Evolutionary conservation across 1,140 invertebrate genomes (phyloP).

Genomic region (Drosophila bipectinata): DNA sequence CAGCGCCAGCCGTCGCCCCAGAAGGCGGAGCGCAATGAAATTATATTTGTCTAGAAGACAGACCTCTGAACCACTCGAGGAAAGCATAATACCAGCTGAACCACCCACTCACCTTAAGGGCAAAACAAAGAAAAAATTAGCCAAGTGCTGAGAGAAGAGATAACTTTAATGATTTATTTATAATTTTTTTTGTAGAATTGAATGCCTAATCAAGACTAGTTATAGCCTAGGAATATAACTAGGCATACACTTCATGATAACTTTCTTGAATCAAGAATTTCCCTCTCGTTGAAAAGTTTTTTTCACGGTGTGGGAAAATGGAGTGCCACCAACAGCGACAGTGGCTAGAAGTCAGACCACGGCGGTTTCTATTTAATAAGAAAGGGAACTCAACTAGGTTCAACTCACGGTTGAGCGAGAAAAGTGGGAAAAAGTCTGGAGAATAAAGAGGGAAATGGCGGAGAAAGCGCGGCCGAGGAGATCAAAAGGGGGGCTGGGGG

Average conservation of each 20-base stretch:
- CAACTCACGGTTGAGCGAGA: slow-evolving; percentile 30
- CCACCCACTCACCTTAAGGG: not conserved
- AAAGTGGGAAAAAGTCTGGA: slow-evolving; percentile 19
- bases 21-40: slow-evolving; percentile 75
- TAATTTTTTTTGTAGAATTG: too few relatives aligned
- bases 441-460: slow-evolving; percentile 9
- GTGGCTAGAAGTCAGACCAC: slow-evolving; percentile 57
- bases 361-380: slow-evolving; percentile 59
- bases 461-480: not conserved
- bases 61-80: not conserved
- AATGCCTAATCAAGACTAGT: not conserved
- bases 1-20: slow-evolving; percentile 75
- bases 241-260: not conserved
- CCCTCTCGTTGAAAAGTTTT: not conserved
- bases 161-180: not conserved
- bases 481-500: slow-evolving; percentile 15
- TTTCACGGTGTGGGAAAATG: slow-evolving; percentile 19
- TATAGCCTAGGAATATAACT: not conserved
- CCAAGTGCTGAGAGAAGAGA: too few relatives aligned
- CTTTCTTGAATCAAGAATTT: not conserved
- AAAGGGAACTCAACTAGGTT: slow-evolving; percentile 51
- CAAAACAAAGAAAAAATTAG: not conserved
- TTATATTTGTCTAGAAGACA: slow-evolving; percentile 78
- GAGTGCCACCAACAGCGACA: slow-evolving; percentile 36
- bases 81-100: not conserved